Evolutionary conservation across 2,888 invertebrate genomes (phyloP).

Genomic region (Hesperia comma): DNA sequence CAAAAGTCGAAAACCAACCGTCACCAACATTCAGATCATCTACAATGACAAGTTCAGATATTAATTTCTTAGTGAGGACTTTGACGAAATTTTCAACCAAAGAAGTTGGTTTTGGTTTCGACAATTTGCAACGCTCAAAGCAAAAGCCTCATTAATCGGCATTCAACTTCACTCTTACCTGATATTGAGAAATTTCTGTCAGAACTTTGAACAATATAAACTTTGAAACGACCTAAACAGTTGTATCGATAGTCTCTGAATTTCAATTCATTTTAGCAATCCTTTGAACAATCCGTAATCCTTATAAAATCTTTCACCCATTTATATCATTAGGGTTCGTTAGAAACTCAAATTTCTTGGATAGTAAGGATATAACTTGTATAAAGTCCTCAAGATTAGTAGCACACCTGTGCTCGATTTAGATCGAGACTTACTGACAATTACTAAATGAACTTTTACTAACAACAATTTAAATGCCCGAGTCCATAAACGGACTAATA

Average conservation of each 20-base stretch:
- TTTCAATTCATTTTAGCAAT: not conserved
- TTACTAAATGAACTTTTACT: too few relatives aligned
- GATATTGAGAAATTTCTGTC: not conserved
- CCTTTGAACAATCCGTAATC: too few relatives aligned
- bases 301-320: too few relatives aligned
- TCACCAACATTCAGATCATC: not conserved
- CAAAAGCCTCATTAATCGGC: not conserved
- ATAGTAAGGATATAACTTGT: too few relatives aligned
- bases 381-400: too few relatives aligned
- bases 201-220: not conserved
- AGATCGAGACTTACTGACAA: too few relatives aligned
- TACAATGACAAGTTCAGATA: not conserved
- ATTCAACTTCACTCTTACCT: not conserved
- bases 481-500: too few relatives aligned
- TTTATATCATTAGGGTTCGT: too few relatives aligned
- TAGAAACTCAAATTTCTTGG: too few relatives aligned
- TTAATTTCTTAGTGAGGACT: not conserved
- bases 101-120: slow-evolving; percentile 1
- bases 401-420: too few relatives aligned
- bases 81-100: not conserved
- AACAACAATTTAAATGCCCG: too few relatives aligned
- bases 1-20: too few relatives aligned
- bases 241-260: not conserved
- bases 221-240: not conserved
- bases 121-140: slow-evolving; percentile 1